Evolutionary conservation across 2,888 invertebrate species (phyloP), one percentile per base, ranked within the genome.

Genomic region (Euclidia mi): DNA sequence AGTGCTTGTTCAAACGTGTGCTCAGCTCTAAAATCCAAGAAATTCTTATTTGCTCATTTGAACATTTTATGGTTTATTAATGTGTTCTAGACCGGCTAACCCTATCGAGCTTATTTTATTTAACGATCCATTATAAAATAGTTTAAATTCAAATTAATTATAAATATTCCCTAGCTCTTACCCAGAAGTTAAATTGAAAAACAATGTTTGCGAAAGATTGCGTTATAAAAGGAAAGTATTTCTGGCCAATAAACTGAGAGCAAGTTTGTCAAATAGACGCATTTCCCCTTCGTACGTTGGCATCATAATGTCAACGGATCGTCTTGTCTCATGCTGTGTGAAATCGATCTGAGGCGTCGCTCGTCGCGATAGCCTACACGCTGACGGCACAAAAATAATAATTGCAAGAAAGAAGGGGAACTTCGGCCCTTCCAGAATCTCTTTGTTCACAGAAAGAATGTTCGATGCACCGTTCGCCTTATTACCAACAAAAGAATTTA

Each of bases 341-440:
- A 69, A 76, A 82, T 82, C 79, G 76, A 79, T 82, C 74, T 68
- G 71, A 42, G 62, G 58, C 71, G 68, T 64, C 65, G 64, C 50
- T n/a, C 52, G 56, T 64, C 38, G n/a, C n/a, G 45, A 57, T 52
- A 37, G 52, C 64, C 66, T 75, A 79, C 76, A 78, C 67, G 82
- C 84, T 84, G 85, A 87, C 86, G 78, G 67, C 78, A 82, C 76
- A 79, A 84, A 89, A 90, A 90, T 86, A 88, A 88, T 87, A 88
- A 89, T 87, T 88, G 88, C 87, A 84, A 82, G 78, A 81, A 82
- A 80, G 73, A 79, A 83, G 86, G 87, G 89, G 80, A 85, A 76
- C 74, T 75, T 80, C 45, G 51, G 47, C 64, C 49, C 59, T 47
- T 80, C 85, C 82, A 74, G 78, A 81, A 86, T 79, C 70, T 81